Conservation (phyloP, 2,113 vertebrate species). For the Isichthys henryi region DNA sequence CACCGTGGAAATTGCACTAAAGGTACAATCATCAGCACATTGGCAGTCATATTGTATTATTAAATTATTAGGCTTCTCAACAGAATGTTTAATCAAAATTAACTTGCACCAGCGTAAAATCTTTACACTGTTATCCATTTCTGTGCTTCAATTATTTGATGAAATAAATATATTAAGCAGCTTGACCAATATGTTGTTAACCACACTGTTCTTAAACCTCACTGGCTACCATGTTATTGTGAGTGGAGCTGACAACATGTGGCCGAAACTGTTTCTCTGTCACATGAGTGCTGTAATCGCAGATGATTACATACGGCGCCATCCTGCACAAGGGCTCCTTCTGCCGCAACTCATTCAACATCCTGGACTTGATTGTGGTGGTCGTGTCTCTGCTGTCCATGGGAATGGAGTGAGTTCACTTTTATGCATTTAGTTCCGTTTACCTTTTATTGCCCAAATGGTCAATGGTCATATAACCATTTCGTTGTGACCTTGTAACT, state of each 20-base stretch:
- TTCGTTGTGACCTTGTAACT: background rate
- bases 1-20: slow-evolving; percentile 91
- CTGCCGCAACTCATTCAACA: slow-evolving; percentile 96
- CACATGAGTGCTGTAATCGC: slow-evolving; percentile 25
- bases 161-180: background rate
- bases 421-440: background rate
- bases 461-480: background rate
- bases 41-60: background rate
- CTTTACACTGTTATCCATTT: background rate
- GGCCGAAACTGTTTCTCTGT: background rate
- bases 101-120: background rate
- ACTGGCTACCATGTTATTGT: background rate
- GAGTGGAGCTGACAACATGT: background rate
- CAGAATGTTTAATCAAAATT: background rate
- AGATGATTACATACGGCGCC: slow-evolving; percentile 94
- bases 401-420: slow-evolving; percentile 80
- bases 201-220: background rate
- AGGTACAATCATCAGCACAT: slow-evolving; percentile 59
- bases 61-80: background rate
- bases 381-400: slow-evolving; percentile 89
- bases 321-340: slow-evolving; percentile 95
- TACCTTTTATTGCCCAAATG: background rate
- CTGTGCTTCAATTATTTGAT: background rate
- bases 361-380: slow-evolving; percentile 91
- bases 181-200: background rate